phyloP scores from a whole-genome alignment of 92 coral and sea anemone genomes.

The Heteractis magnifica region DNA sequence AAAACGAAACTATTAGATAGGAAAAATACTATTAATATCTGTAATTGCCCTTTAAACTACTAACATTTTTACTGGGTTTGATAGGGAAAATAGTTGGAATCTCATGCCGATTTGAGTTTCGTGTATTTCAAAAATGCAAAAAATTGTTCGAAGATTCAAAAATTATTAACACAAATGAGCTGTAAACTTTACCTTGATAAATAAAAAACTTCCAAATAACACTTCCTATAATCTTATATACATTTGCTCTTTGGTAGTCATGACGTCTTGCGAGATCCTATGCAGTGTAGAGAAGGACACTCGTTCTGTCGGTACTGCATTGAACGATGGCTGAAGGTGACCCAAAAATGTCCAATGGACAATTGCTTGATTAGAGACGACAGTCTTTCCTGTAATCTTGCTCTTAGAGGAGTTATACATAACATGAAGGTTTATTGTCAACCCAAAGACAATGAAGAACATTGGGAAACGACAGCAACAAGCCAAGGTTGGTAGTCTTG shows the following conservation, averaged over 20 bases:
- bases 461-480: background rate
- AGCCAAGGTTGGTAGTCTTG: background rate
- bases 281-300: slow-evolving; percentile 10
- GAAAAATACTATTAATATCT: too few relatives aligned
- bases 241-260: background rate
- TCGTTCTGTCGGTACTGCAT: slow-evolving; percentile 13
- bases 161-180: too few relatives aligned
- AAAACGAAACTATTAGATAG: too few relatives aligned
- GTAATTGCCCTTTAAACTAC: too few relatives aligned
- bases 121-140: too few relatives aligned
- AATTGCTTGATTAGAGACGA: background rate
- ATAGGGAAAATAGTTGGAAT: too few relatives aligned
- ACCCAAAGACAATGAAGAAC: background rate
- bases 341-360: background rate
- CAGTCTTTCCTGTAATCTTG: background rate
- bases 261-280: background rate
- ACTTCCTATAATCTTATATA: too few relatives aligned
- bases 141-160: too few relatives aligned
- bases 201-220: background rate
- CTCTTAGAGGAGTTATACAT: background rate
- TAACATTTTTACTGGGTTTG: too few relatives aligned
- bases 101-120: too few relatives aligned
- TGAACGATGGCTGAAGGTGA: background rate
- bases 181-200: too few relatives aligned
- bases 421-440: slow-evolving; percentile 10